These are phyloP conservation scores for Zaprionus davidi DNA, from an alignment of 1,140 invertebrate genomes.

Conservation along the genomic window DNA sequence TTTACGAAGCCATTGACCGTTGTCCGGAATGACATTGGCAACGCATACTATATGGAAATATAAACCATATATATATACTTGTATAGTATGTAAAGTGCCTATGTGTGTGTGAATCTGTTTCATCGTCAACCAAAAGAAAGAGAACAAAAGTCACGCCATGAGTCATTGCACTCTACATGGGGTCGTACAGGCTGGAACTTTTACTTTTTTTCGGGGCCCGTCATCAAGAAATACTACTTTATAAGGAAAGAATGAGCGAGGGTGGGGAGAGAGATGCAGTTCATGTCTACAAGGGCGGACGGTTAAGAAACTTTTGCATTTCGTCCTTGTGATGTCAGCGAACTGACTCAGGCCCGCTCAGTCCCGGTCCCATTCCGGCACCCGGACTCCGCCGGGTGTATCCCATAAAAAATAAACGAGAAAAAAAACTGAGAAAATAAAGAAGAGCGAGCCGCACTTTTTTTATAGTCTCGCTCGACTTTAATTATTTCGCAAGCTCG, in stretches of 20 bases:
- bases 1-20: constrained; percentile 66
- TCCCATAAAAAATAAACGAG: not conserved
- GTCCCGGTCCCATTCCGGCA: not conserved
- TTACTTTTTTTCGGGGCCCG: constrained; percentile 57
- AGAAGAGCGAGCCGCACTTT: constrained; percentile 14
- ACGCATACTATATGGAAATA: constrained; percentile 17
- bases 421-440: constrained; percentile 10
- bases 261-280: not conserved
- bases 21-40: constrained; percentile 71
- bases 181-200: constrained; percentile 54
- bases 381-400: not conserved
- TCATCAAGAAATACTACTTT: not conserved
- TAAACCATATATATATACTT: constrained; percentile 11
- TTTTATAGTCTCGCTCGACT: constrained; percentile 47
- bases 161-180: constrained; percentile 68
- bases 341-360: not conserved
- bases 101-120: constrained; percentile 29
- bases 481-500: constrained; percentile 66
- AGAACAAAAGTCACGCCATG: constrained; percentile 79
- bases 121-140: constrained; percentile 62
- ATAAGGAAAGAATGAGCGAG: not conserved
- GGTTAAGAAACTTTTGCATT: constrained; percentile 45
- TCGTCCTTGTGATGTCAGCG: constrained; percentile 45
- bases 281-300: constrained; percentile 28
- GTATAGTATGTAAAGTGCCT: not conserved